These are phyloP conservation scores for Ia io DNA, from an alignment of 2,113 vertebrate genomes.

Conservation along the genomic window DNA sequence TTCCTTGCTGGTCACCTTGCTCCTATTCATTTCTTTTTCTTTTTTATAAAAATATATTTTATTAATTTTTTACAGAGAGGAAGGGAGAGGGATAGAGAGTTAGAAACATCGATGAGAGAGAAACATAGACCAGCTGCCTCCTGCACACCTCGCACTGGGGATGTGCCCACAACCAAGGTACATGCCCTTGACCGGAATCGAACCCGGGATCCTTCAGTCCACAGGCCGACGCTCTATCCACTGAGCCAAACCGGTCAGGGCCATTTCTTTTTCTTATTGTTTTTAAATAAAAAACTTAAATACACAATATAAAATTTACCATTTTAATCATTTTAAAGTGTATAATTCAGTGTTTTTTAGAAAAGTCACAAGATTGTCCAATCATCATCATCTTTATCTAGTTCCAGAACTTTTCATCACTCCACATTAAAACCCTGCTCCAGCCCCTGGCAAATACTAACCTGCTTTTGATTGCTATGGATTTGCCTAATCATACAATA, in stretches of 20 bases:
- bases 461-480: not conserved
- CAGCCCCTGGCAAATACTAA: not conserved
- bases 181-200: too few species aligned
- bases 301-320: not conserved
- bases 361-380: not conserved
- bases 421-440: not conserved
- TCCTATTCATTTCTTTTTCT: not conserved
- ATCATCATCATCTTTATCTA: not conserved
- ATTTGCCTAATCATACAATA: not conserved
- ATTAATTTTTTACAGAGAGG: too few species aligned
- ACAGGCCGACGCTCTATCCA: too few species aligned
- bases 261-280: not conserved
- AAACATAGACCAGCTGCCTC: too few species aligned
- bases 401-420: not conserved
- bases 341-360: not conserved
- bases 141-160: too few species aligned
- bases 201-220: too few species aligned
- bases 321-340: constrained; percentile 7
- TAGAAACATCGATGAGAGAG: too few species aligned
- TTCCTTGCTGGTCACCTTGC: not conserved
- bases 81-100: too few species aligned
- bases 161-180: too few species aligned
- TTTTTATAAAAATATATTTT: too few species aligned
- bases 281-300: not conserved
- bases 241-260: too few species aligned